phyloP scores from a whole-genome alignment of 2,888 invertebrate species.

The Agapostemon virescens region DNA sequence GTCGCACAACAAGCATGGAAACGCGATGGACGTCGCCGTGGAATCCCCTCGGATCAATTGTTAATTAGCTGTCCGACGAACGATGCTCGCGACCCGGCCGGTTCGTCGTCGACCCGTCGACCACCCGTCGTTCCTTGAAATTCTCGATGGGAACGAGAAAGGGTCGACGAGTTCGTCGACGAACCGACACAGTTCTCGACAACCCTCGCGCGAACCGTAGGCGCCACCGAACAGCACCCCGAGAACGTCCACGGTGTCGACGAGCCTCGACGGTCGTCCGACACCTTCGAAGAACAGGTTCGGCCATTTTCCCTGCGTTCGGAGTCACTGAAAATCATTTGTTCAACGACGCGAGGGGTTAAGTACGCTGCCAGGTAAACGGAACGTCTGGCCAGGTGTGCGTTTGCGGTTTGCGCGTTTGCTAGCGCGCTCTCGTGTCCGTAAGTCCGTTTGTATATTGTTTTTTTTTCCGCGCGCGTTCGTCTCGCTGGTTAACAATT shows the following conservation, averaged over 20 bases:
- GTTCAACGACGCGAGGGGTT: background rate
- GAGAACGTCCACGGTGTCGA: background rate
- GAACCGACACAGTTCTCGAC: background rate
- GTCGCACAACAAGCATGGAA: slow-evolving; percentile 72
- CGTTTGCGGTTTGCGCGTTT: too few species aligned
- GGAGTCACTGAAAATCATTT: background rate
- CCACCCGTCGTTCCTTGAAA: background rate
- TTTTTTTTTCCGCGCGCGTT: too few species aligned
- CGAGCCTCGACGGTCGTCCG: background rate
- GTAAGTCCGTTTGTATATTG: too few species aligned
- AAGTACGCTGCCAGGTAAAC: background rate
- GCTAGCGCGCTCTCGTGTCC: too few species aligned
- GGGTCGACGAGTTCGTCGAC: too few species aligned
- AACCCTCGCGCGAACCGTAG: background rate
- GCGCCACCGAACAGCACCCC: background rate
- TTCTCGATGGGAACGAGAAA: background rate
- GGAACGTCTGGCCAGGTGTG: background rate
- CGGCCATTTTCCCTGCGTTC: background rate
- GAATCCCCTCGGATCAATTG: slow-evolving; percentile 13
- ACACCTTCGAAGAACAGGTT: background rate
- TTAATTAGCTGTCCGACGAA: background rate
- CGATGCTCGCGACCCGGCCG: background rate
- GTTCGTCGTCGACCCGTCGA: background rate
- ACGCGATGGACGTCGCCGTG: slow-evolving; percentile 64
- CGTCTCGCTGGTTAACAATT: slow-evolving; percentile 51